Percentiles rank a stretch among this genome's conserved stretches.
Evolutionary conservation across 2,888 invertebrate genomes (phyloP).

Genomic region (Ichneumon xanthorius): DNA sequence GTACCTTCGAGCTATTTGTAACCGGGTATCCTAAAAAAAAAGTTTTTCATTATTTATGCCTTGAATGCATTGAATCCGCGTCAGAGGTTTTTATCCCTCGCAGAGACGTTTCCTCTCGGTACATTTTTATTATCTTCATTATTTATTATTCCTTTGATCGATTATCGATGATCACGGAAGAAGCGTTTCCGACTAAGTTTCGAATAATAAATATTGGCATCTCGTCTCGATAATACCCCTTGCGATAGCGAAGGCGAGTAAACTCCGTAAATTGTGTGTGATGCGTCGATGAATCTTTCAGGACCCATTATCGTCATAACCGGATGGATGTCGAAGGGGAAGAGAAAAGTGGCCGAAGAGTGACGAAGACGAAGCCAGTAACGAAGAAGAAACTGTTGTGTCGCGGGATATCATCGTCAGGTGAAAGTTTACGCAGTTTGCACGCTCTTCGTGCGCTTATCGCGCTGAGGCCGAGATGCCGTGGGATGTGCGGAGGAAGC

Average conservation of each 20-base stretch:
- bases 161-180: background rate
- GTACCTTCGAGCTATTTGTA: background rate
- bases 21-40: background rate
- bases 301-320: slow-evolving; percentile 25
- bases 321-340: slow-evolving; percentile 1
- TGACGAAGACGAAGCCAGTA: background rate
- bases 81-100: background rate
- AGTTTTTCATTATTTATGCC: slow-evolving; percentile 15
- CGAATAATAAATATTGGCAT: background rate
- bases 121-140: background rate
- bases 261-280: background rate
- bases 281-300: slow-evolving; percentile 1
- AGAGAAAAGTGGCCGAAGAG: background rate
- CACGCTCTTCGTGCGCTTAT: slow-evolving; percentile 2
- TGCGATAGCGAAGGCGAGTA: background rate
- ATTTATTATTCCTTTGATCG: background rate
- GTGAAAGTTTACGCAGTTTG: slow-evolving; percentile 11
- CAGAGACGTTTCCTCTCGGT: background rate
- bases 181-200: background rate
- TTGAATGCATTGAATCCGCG: background rate
- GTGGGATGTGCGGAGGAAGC: background rate
- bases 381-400: background rate
- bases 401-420: slow-evolving; percentile 10
- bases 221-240: background rate
- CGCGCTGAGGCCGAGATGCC: no score